Conservation (phyloP, 2,888 invertebrate species). For the Alviniconcha strummeri region DNA sequence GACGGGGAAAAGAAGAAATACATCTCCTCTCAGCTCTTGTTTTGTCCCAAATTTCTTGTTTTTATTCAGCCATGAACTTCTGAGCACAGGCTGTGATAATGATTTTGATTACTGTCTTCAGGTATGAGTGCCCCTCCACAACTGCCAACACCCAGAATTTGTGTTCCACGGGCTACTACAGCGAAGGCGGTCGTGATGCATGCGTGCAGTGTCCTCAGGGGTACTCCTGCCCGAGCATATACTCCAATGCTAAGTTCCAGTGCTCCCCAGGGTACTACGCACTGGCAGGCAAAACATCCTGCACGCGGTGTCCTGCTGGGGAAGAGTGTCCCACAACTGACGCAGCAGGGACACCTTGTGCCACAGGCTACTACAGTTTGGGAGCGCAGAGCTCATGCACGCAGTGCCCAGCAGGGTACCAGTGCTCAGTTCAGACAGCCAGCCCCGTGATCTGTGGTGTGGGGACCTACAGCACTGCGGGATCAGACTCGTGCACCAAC, state of each 20-base stretch:
- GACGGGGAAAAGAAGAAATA: too few species aligned
- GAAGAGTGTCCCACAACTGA: constrained; percentile 60
- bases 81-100: too few species aligned
- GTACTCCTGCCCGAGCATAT: constrained; percentile 66
- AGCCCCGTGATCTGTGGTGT: constrained; percentile 60
- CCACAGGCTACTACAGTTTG: constrained; percentile 64
- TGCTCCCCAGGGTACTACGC: constrained; percentile 64
- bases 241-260: constrained; percentile 45
- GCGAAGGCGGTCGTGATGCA: constrained; percentile 57
- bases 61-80: too few species aligned
- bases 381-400: constrained; percentile 61
- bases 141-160: constrained; percentile 49
- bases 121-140: constrained; percentile 53
- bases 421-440: constrained; percentile 50
- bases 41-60: background rate
- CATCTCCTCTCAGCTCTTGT: background rate
- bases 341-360: constrained; percentile 58
- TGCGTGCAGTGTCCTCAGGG: constrained; percentile 67
- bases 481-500: constrained; percentile 45
- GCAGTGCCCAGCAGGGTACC: constrained; percentile 64
- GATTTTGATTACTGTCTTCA: background rate
- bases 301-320: constrained; percentile 66
- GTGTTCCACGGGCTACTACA: constrained; percentile 62
- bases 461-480: constrained; percentile 57
- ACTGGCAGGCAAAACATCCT: constrained; percentile 50